Evolutionary conservation across 2,113 vertebrate genomes (phyloP), one percentile per base, ranked within the genome.

Genomic region (Agapornis roseicollis): DNA sequence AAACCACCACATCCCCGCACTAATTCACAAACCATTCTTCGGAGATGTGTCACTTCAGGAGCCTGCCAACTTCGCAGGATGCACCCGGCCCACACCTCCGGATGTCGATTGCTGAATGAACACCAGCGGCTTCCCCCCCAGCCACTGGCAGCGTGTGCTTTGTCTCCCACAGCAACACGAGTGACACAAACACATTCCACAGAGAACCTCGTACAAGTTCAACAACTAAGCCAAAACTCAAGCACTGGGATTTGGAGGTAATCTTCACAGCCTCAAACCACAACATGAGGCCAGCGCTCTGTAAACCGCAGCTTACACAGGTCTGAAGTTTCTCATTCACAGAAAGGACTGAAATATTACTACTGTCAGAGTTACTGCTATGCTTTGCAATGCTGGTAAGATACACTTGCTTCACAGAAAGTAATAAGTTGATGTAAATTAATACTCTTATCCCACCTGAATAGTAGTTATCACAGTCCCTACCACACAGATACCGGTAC

Each of bases 1-100:
- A 89, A 70, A 12, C 47, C 8, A 8, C 44, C 85, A 47, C n/a
- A 55, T 78, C 72, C 66, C 89, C 37, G 63, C 13, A 82, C 80
- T 84, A 76, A 89, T 9, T 49, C 50, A 92, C 16, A 55, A 49
- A 93, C 63, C 91, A 93, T 90, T 96, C 93, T 58, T 83, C 80
- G 92, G 90, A n/a, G 58, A 10, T 66, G 85, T 15, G 74, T 96
- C 95, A 96, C 65, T 11, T 8, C 4, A 90, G 73, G 70, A 76
- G 42, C 52, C 77, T n/a, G 77, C 93, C 96, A 97, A 25, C 53
- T 69, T 42, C 63, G 41, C 65, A 27, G 10, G 80, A 92, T 8
- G 11, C 85, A 47, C 12, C 22, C 8, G 4, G 82, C 86, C 92
- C 66, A 69, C 93, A 29, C 73, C 93, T 84, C 85, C 8, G 5